Base-by-base conservation (phyloP, 2,797 vertebrate species). In the Tenualosa ilisha region DNA sequence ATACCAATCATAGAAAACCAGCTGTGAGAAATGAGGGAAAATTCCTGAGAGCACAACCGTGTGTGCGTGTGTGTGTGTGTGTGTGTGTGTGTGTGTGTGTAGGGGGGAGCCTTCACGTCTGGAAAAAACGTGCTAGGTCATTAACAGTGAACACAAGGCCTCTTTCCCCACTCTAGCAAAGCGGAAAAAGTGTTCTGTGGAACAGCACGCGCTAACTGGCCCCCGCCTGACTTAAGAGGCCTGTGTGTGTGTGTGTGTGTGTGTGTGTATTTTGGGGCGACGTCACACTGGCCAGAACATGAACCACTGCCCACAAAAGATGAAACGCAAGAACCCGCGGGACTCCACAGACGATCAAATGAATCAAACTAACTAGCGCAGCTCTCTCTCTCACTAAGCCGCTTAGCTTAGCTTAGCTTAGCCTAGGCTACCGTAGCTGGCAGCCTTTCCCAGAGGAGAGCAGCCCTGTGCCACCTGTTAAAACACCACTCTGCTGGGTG, bases 101-200 rank as follows among this genome's bases (percentile, higher is more conserved):
- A 20, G 63, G 91, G 90, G 92, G 90, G 91, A 91, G 92, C 94
- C 89, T 92, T 92, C 90, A 89, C 72, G 72, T 79, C 72, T 79
- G 72, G 72, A 79, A 79, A 79, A 79, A 79, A 79, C 72, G 72
- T 79, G 72, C 72, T 79, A 79, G 72, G 72, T 79, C 72, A 79
- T 79, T 79, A 79, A 79, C 72, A 17, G 72, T 11, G 72, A 46
- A 79, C 72, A 79, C 72, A 79, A 79, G 72, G 72, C 40, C 72
- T 46, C 72, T 79, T 79, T 79, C 72, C 72, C 72, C 37, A 79
- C 72, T 79, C 37, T 79, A 8, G 37, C 72, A 79, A 79, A 79
- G 17, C 72, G 72, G 72, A 79, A 79, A 79, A 79, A 43, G 40
- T 79, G 72, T 79, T 40, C 40, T 22, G 4, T 63, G 24, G 82